Conservation (phyloP, 2,888 invertebrate genomes). For the Trilocha varians region DNA sequence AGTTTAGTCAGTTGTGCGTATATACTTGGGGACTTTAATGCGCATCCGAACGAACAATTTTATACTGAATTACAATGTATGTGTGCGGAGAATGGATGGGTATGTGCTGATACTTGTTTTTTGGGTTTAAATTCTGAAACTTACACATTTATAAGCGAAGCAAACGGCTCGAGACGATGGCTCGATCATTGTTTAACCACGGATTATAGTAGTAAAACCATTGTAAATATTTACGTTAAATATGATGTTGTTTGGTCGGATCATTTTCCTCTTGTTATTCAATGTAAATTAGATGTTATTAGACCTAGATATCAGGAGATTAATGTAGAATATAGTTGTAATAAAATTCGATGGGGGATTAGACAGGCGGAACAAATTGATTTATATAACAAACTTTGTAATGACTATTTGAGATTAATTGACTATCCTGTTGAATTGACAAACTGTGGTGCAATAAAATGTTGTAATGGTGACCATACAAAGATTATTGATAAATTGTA, state of each 20-base stretch:
- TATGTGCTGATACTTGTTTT: background rate
- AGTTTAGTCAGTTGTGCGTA: background rate
- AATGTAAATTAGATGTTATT: background rate
- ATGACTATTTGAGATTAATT: background rate
- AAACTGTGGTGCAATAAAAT: background rate
- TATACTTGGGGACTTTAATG: constrained; percentile 2
- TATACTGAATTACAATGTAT: background rate
- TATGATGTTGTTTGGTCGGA: constrained; percentile 4
- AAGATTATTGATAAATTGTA: background rate
- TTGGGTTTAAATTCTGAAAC: background rate
- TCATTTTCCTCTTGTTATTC: constrained; percentile 2
- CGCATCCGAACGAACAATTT: background rate
- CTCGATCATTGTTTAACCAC: constrained; percentile 4
- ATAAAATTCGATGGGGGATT: too few species aligned
- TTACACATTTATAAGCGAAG: constrained; percentile 2
- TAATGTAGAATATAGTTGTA: background rate
- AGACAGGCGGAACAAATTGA: too few species aligned
- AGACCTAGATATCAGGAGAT: background rate
- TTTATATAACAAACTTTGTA: background rate
- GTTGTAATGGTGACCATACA: background rate
- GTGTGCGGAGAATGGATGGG: background rate
- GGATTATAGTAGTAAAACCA: background rate
- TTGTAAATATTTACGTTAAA: background rate
- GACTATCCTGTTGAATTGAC: constrained; percentile 2
- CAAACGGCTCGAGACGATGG: constrained; percentile 1